A percentile compares a stretch with the other conserved stretches of the same genome.
These are phyloP conservation scores for Serripes groenlandicus DNA, from an alignment of 2,888 invertebrate species.

Conservation along the genomic window DNA sequence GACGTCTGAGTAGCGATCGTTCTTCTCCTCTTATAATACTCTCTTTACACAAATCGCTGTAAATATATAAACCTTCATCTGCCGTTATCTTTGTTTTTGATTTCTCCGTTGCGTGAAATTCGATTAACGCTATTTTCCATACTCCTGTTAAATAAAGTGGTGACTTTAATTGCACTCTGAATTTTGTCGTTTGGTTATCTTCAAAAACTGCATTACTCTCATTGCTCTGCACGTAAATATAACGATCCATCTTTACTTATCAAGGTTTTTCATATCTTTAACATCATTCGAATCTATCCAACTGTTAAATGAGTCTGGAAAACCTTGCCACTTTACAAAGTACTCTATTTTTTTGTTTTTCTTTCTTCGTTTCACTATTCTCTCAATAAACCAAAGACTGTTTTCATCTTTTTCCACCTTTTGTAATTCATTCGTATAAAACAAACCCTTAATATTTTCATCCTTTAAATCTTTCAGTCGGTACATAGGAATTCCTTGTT, in stretches of 20 bases:
- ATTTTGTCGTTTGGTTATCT: slow-evolving; percentile 2
- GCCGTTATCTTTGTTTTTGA: slow-evolving; percentile 18
- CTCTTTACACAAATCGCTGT: slow-evolving; percentile 43
- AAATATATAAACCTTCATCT: slow-evolving; percentile 30
- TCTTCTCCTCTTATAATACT: slow-evolving; percentile 22
- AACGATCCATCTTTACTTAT: slow-evolving; percentile 27
- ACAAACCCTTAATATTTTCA: slow-evolving; percentile 37
- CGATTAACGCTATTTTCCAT: slow-evolving; percentile 28
- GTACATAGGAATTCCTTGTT: slow-evolving; percentile 44
- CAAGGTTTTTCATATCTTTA: slow-evolving; percentile 24
- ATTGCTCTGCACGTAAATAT: slow-evolving; percentile 32
- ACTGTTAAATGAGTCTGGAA: slow-evolving; percentile 50
- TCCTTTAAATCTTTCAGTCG: slow-evolving; percentile 41
- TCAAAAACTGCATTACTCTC: slow-evolving; percentile 22
- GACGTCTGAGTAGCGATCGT: slow-evolving; percentile 41
- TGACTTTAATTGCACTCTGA: slow-evolving; percentile 26
- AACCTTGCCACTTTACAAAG: slow-evolving; percentile 53
- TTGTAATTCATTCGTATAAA: slow-evolving; percentile 43
- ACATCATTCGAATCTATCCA: slow-evolving; percentile 52
- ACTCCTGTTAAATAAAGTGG: slow-evolving; percentile 6
- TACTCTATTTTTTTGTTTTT: slow-evolving; percentile 47
- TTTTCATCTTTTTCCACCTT: slow-evolving; percentile 52
- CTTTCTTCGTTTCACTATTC: slow-evolving; percentile 37
- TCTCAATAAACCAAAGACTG: slow-evolving; percentile 47
- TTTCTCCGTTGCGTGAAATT: slow-evolving; percentile 28